Evolutionary conservation across 1,140 invertebrate genomes (phyloP), one percentile per base, ranked within the genome.

Genomic region (Probaryconus sp.): DNA sequence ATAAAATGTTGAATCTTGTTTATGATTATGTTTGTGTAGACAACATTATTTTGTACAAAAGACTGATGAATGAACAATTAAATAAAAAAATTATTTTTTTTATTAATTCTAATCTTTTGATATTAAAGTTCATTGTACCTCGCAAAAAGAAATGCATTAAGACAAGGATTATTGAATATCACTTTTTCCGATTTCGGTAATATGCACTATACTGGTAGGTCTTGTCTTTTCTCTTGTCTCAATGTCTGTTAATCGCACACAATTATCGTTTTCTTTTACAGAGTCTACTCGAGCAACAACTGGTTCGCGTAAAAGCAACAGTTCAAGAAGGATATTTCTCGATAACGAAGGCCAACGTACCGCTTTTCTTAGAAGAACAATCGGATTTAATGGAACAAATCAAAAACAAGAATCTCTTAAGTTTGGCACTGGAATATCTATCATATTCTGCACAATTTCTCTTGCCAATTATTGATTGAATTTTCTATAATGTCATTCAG

Each of bases 311-410:
- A 13, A 43, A 35, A 24, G 9, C 18, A 16, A 28, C 13, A 40
- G 9, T 31, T n/a, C n/a, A 37, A 43, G 35, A 42, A 1, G 10
- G 24, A 37, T 63, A 31, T 51, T 55, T 30, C 20, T 17, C 30
- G 21, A 47, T 55, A 56, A 40, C 47, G 42, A 38, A 47, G 31
- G 13, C 28, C n/a, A n/a, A 16, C n/a, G 18, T 9, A 37, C 4
- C 2, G 16, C 14, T 18, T 51, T 51, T 63, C 58, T 40, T 13
- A 45, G 31, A 45, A 64, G 60, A 53, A 53, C 31, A 53, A 64
- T 53, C 60, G 35, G 38, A 64, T 64, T 53, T 53, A 45, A 63
- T 51, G 5, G 37, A 63, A 42, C 18, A 16, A 64, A 63, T 50
- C 35, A 21, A n/a, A n/a, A n/a, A n/a, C n/a, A n/a, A n/a, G n/a